A percentile compares a stretch with the other conserved stretches of the same genome.
These are phyloP conservation scores for Pygocentrus nattereri DNA, from an alignment of 2,797 vertebrate genomes.

Conservation along the genomic window DNA sequence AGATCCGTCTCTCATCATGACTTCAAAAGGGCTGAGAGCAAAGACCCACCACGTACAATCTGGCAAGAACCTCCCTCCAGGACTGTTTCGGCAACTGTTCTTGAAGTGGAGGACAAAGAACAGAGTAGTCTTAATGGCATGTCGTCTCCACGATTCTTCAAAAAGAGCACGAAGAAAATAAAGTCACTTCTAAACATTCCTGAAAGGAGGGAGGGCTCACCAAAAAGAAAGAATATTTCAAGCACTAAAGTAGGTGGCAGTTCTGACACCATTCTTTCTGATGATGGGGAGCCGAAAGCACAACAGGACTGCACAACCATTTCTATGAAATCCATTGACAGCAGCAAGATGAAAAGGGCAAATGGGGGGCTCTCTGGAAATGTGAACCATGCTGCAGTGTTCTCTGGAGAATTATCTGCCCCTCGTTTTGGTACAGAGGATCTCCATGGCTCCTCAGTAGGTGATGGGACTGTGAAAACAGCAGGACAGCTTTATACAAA, in stretches of 20 bases:
- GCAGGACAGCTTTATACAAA: slow-evolving; percentile 44
- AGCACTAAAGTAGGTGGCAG: slow-evolving; percentile 84
- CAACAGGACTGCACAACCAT: slow-evolving; percentile 68
- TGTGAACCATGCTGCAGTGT: slow-evolving; percentile 68
- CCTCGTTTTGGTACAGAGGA: slow-evolving; percentile 88
- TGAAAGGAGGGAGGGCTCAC: slow-evolving; percentile 84
- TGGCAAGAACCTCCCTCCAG: slow-evolving; percentile 76
- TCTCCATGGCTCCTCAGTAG: slow-evolving; percentile 64
- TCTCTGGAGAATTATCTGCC: slow-evolving; percentile 79
- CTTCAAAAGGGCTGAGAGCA: slow-evolving; percentile 70
- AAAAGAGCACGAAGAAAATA: slow-evolving; percentile 87
- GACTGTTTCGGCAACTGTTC: slow-evolving; percentile 82
- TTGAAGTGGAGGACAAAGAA: slow-evolving; percentile 76
- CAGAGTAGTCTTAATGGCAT: slow-evolving; percentile 69
- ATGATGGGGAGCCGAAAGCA: slow-evolving; percentile 76
- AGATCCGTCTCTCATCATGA: slow-evolving; percentile 80
- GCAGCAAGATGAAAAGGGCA: slow-evolving; percentile 75
- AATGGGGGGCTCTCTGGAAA: slow-evolving; percentile 67
- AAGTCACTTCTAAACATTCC: slow-evolving; percentile 88
- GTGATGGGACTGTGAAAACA: slow-evolving; percentile 40
- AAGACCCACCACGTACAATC: slow-evolving; percentile 28
- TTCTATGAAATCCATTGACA: slow-evolving; percentile 77
- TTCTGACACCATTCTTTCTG: slow-evolving; percentile 86
- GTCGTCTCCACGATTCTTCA: slow-evolving; percentile 83
- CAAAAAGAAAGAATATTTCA: slow-evolving; percentile 74